Base-by-base conservation (phyloP, 1,140 invertebrate species). In the Lepidotrigona ventralis region DNA sequence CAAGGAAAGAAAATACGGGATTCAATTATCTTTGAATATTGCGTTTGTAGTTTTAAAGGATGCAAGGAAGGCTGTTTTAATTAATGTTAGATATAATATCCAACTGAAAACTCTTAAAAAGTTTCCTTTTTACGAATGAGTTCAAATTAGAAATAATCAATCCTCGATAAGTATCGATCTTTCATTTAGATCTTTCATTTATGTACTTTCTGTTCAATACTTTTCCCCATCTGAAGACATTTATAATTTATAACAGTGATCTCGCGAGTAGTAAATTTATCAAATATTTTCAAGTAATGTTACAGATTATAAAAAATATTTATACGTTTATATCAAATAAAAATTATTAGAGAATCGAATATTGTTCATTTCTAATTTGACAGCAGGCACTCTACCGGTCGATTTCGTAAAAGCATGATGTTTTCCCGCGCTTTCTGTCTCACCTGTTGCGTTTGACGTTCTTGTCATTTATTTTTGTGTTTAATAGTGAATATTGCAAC, bases 381-480 rank as follows among this genome's bases (percentile, higher is more conserved):
- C 56, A 26, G 21, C 5, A 46, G 19, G 56, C 58, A 54, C n/a
- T 63, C 77, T 79, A 66, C 11, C 54, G 66, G 74, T n/a, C n/a
- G 54, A 39, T 72, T 60, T 81, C 17, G 17, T 71, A 60, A 72
- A 33, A 70, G 12, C n/a, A 15, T 14, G 12, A 80, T 63, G 29
- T 26, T 79, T 85, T 77, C 81, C 71, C 85, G 86, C 85, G 85
- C 14, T 66, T 66, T 80, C 5, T 21, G 33, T 15, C 1, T 83
- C 29, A 88, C 84, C 73, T 88, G 87, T 88, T 88, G 87, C 87
- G 33, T 87, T 74, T 39, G 69, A 58, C 53, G 53, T 73, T 69
- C n/a, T 9, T 17, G 14, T 17, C 51, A 19, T 56, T 64, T 74
- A 33, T 54, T 56, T 76, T 71, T 12, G 26, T 12, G 3, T 72